Base-by-base conservation (phyloP, 37 sponge, comb jelly and placozoan genomes). In the Agelas oroides region DNA sequence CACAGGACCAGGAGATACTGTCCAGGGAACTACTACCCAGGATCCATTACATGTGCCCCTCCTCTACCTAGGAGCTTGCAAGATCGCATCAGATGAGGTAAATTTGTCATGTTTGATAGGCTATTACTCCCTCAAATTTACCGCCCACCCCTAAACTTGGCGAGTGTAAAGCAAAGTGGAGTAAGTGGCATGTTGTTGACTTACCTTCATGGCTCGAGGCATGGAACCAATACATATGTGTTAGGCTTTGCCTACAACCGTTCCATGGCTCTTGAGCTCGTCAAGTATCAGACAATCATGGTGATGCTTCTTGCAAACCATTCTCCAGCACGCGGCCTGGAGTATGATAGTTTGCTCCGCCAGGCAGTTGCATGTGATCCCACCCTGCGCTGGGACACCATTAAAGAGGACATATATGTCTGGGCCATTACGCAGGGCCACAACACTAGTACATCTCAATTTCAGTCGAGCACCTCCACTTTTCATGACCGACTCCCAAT, bases 151-250 rank as follows among this genome's bases (percentile, higher is more conserved):
- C n/a, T n/a, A n/a, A n/a, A n/a, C n/a, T n/a, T 53, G 33, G 56
- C 24, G 25, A 34, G 25, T 25, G 56, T 8, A 19, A 5, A 6
- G 24, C 56, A 20, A 53, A 55, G 13, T 15, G 40, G n/a, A 28
- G 21, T 18, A 66, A 65, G 69, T 23, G 15, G 21, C 24, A 24
- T 20, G 73, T 71, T 24, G 35, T 19, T 24, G 83, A 71, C 84
- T 31, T 84, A 20, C 32, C 66, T 18, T 30, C 76, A 5, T 84
- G 84, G 84, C 30, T 84, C 16, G 76, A 84, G 62, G 84, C 84
- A 0, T 84, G 84, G 84, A 84, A 84, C 66, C 64, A n/a, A 53
- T 84, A 75, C 67, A 30, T 71, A 12, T 55, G 60, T 24, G 59
- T 53, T 11, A 58, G 39, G 24, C 61, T 39, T 71, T 20, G 37